Evolutionary conservation across 92 coral and sea anemone species (phyloP).

Genomic region (Chrysogorgia sp.): DNA sequence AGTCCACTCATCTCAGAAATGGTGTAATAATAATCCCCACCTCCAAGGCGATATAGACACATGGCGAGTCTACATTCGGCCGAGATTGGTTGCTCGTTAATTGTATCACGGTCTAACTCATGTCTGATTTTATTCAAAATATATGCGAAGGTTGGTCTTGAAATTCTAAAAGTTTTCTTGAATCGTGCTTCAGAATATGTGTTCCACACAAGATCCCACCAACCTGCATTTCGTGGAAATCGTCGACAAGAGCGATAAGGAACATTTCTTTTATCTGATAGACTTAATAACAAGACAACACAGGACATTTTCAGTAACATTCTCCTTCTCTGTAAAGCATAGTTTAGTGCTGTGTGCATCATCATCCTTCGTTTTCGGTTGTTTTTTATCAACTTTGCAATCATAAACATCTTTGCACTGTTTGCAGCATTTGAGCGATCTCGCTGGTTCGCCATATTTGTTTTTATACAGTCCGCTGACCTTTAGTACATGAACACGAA

Average conservation of each 20-base stretch:
- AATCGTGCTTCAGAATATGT: conserved; percentile 56
- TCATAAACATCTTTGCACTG: too few species aligned
- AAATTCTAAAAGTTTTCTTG: conserved; percentile 57
- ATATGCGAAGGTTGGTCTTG: conserved; percentile 56
- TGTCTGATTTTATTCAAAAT: conserved; percentile 54
- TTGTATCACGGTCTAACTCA: conserved; percentile 44
- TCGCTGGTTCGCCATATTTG: too few species aligned
- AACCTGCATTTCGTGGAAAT: conserved; percentile 59
- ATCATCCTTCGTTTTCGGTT: conserved; percentile 28
- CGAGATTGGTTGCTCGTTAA: conserved; percentile 65
- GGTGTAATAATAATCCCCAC: conserved; percentile 60
- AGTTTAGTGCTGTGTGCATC: conserved; percentile 48
- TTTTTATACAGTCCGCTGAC: too few species aligned
- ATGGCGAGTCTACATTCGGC: conserved; percentile 55
- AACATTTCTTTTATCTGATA: conserved; percentile 7
- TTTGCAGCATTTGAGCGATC: too few species aligned
- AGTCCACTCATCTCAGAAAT: conserved; percentile 61
- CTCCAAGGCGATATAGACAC: conserved; percentile 61
- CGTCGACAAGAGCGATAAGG: conserved; percentile 54
- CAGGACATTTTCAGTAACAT: conserved; percentile 42
- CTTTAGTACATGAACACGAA: too few species aligned
- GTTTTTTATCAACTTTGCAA: too few species aligned
- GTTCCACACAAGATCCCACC: conserved; percentile 67
- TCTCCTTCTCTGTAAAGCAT: conserved; percentile 52
- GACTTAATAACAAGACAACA: conserved; percentile 26